Percentiles rank a stretch among this genome's conserved stretches.
Conservation (phyloP, 30 jellyfish, hydroid and myxozoan species). For the Hydractinia echinata region DNA sequence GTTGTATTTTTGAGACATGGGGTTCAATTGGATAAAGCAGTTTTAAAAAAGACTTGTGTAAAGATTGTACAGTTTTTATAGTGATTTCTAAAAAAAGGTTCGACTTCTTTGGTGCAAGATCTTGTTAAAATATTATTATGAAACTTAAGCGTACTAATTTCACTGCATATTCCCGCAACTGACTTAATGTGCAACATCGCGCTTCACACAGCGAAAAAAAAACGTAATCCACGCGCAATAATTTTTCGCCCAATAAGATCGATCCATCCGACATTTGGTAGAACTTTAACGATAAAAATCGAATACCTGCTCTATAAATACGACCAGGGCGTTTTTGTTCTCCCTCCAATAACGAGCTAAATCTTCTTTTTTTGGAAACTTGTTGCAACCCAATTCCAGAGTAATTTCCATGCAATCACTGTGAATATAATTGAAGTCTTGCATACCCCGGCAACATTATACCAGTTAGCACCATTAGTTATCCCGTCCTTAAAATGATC, state of each 20-base stretch:
- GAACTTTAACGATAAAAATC: background rate
- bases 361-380: constrained; percentile 74
- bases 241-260: background rate
- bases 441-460: constrained; percentile 99
- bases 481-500: constrained; percentile 91
- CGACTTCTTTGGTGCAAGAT: no score
- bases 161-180: no score
- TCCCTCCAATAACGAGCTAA: constrained; percentile 89
- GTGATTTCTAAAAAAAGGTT: no score
- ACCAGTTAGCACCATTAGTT: constrained; percentile 97
- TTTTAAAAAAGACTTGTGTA: no score
- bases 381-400: constrained; percentile 87
- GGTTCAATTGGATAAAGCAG: no score
- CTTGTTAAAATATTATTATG: no score
- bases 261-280: background rate
- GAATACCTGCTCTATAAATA: constrained; percentile 82
- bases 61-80: no score
- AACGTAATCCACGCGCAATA: background rate
- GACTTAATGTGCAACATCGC: background rate
- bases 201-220: background rate
- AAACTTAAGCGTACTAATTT: no score
- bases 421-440: constrained; percentile 80
- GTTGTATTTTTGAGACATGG: no score
- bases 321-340: constrained; percentile 67
- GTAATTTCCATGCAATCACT: constrained; percentile 89